Base-by-base conservation (phyloP, 2,113 vertebrate genomes). In the Phalacrocorax brasilianus region DNA sequence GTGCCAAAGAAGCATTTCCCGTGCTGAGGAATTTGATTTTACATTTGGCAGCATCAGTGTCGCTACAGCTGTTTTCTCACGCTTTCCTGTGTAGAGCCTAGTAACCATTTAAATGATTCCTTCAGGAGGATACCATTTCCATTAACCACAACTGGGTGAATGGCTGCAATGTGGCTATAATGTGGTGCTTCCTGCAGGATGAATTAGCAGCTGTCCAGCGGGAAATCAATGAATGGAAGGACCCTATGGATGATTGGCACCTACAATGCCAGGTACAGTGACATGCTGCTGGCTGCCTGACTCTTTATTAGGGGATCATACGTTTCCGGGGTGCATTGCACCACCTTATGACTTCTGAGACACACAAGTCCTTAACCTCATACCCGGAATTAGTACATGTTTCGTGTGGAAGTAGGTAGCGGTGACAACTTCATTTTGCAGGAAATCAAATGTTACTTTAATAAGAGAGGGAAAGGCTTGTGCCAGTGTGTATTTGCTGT, bases 61-160 rank as follows among this genome's bases (percentile, higher is more conserved):
- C 5, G 17, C 18, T 35, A 12, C 68, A 33, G 33, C 28, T 62
- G 33, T 30, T 53, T 44, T 62, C 28, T 55, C 3, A 0, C 30
- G 0, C 23, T 44, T 44, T 21, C 32, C 49, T 24, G 0, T 0
- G 0, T 6, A 7, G 2, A 22, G 6, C 14, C 14, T 16, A 26
- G 6, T 35, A 61, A 74, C 12, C 7, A 0, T 49, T 20, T 5
- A 5, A 7, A 6, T 55, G 63, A 1, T 42, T 23, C 52, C 74
- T 55, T 93, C 89, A 99, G 99, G 99, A 99, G n/a, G 99, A 99
- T 89, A 99, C 99, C 21, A 99, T 99, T 87, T 99, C 99, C 72
- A 98, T 99, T 88, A 99, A 99, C 97, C 99, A 99, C 97, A 99
- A 99, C 97, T 99, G 99, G 99, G 92, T 99, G 61, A 99, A 99